Evolutionary conservation across 1,140 invertebrate species (phyloP).

Genomic region (Teleopsis dalmanni): DNA sequence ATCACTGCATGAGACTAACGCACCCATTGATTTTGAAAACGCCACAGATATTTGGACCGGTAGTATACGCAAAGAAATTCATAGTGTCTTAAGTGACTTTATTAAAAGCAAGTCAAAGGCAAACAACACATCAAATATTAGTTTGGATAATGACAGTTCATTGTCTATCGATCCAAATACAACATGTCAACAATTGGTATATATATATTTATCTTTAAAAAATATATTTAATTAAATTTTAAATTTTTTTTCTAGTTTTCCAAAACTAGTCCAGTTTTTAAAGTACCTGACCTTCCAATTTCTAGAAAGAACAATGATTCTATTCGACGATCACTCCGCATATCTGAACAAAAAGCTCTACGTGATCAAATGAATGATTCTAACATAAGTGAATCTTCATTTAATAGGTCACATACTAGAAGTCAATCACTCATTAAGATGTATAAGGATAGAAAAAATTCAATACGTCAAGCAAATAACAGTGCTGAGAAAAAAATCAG

Average conservation of each 20-base stretch:
- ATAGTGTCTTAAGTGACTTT: conserved; percentile 7
- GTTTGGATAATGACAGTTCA: too few species aligned
- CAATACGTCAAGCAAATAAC: neutral
- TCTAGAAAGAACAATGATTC: neutral
- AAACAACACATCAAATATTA: neutral
- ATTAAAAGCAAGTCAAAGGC: too few species aligned
- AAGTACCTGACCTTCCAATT: conserved; percentile 4
- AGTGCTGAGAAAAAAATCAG: neutral
- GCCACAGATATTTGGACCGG: too few species aligned
- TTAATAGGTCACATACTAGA: neutral
- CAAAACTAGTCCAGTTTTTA: conserved; percentile 8
- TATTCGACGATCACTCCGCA: conserved; percentile 8
- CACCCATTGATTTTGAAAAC: too few species aligned
- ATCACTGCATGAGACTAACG: too few species aligned
- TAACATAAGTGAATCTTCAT: neutral
- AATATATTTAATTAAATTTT: neutral
- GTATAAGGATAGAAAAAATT: neutral
- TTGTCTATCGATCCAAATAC: conserved; percentile 3
- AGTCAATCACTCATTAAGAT: neutral
- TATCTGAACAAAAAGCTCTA: conserved; percentile 1
- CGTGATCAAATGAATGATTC: neutral
- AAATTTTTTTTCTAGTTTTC: conserved; percentile 7
- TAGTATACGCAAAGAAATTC: conserved; percentile 4
- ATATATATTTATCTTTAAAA: conserved; percentile 1
- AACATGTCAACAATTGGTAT: conserved; percentile 9